Evolutionary conservation across 2,888 invertebrate genomes (phyloP).

Genomic region (Brenthis hecate): DNA sequence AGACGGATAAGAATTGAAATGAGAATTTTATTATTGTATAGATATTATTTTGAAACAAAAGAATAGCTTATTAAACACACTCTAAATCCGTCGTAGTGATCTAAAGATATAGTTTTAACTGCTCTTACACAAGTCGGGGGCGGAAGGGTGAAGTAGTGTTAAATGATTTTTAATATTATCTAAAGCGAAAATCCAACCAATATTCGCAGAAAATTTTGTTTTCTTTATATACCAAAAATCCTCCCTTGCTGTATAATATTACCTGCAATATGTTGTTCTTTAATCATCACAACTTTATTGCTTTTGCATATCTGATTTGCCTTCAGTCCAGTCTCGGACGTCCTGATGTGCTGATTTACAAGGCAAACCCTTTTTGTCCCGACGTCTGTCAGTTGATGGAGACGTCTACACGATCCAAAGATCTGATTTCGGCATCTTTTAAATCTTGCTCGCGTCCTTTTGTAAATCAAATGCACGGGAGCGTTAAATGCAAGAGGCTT

Average conservation of each 20-base stretch:
- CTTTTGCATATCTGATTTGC: constrained; percentile 57
- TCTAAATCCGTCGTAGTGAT: too few relatives aligned
- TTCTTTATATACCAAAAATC: too few relatives aligned
- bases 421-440: constrained; percentile 78
- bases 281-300: constrained; percentile 54
- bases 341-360: constrained; percentile 71
- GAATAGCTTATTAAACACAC: too few relatives aligned
- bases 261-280: constrained; percentile 19
- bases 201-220: neutral
- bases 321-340: constrained; percentile 48
- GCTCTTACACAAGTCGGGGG: too few relatives aligned
- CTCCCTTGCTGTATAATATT: neutral
- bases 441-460: constrained; percentile 48
- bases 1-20: too few relatives aligned
- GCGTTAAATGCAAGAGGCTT: constrained; percentile 40
- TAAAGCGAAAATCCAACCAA: neutral
- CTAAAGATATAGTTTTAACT: too few relatives aligned
- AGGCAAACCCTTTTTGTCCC: constrained; percentile 67
- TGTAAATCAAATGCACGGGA: constrained; percentile 40
- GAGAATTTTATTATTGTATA: too few relatives aligned
- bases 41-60: too few relatives aligned
- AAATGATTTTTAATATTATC: too few relatives aligned
- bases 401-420: constrained; percentile 61
- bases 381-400: constrained; percentile 65
- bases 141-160: too few relatives aligned